Conservation (phyloP, 1,140 invertebrate genomes). For the Papilio helenus region DNA sequence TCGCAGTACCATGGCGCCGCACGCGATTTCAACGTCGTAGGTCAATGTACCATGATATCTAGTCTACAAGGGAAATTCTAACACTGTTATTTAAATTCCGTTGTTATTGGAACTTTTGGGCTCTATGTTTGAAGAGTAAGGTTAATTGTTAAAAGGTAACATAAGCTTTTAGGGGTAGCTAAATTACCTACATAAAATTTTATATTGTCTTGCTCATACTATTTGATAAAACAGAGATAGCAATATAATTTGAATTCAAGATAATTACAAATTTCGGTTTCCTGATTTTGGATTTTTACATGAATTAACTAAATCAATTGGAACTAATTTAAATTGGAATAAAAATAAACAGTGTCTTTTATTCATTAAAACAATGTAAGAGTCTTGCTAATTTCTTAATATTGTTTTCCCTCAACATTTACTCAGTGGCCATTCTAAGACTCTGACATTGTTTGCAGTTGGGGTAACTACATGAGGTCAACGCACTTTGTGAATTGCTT, state of each 20-base stretch:
- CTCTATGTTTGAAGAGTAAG: neutral
- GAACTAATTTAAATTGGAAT: too few species aligned
- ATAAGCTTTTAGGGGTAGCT: too few species aligned
- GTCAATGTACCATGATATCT: constrained; percentile 63
- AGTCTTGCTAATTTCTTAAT: neutral
- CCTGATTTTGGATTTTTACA: too few species aligned
- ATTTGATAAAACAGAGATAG: too few species aligned
- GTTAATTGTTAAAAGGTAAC: too few species aligned
- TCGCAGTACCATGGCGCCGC: constrained; percentile 61
- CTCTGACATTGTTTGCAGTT: neutral
- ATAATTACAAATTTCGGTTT: too few species aligned
- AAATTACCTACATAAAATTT: too few species aligned
- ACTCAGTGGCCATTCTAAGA: neutral
- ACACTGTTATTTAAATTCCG: constrained; percentile 16
- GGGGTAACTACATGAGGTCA: neutral
- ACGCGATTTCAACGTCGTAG: constrained; percentile 60
- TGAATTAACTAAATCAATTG: too few species aligned
- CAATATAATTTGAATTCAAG: too few species aligned
- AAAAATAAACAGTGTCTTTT: too few species aligned
- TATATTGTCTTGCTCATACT: too few species aligned
- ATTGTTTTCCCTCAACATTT: neutral
- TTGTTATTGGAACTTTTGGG: neutral
- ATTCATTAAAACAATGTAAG: too few species aligned
- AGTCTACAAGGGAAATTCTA: neutral
- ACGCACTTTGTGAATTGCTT: neutral